Percentiles rank a stretch among this genome's conserved stretches.
These are phyloP conservation scores for Parapristionchus giblindavisi DNA, from an alignment of 2,888 invertebrate genomes.

Conservation along the genomic window DNA sequence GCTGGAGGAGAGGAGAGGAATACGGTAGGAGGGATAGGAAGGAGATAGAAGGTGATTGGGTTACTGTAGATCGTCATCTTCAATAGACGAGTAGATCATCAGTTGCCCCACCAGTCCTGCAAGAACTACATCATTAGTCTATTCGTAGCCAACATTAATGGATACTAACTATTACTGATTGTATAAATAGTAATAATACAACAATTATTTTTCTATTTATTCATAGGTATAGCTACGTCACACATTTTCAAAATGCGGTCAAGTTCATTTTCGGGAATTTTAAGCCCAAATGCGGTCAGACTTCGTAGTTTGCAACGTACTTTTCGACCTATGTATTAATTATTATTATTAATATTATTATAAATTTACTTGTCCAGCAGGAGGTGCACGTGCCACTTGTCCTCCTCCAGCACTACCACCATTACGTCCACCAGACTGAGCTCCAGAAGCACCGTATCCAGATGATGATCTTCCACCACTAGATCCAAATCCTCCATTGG, in stretches of 20 bases:
- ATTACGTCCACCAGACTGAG: neutral
- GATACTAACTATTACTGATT: too few relatives aligned
- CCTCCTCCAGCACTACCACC: slow-evolving; percentile 36
- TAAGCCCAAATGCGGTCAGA: too few relatives aligned
- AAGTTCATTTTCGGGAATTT: too few relatives aligned
- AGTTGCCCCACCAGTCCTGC: slow-evolving; percentile 40
- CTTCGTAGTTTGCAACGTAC: too few relatives aligned
- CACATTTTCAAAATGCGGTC: too few relatives aligned
- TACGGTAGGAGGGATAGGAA: neutral
- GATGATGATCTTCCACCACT: slow-evolving; percentile 19
- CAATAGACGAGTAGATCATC: neutral
- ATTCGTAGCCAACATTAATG: neutral
- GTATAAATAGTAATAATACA: too few relatives aligned
- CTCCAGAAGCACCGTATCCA: slow-evolving; percentile 38
- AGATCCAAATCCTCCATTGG: slow-evolving; percentile 17
- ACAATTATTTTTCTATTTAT: too few relatives aligned
- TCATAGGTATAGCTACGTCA: too few relatives aligned
- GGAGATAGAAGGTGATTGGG: neutral
- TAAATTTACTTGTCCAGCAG: slow-evolving; percentile 38
- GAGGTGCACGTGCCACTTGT: slow-evolving; percentile 40
- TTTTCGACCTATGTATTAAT: too few relatives aligned
- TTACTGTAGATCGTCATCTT: slow-evolving; percentile 6
- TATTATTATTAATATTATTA: too few relatives aligned
- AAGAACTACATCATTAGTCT: neutral
- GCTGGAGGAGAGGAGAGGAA: slow-evolving; percentile 6